A percentile compares a stretch with the other conserved stretches of the same genome.
Evolutionary conservation across 2,113 vertebrate genomes (phyloP).

Genomic region (Leiothrix lutea): DNA sequence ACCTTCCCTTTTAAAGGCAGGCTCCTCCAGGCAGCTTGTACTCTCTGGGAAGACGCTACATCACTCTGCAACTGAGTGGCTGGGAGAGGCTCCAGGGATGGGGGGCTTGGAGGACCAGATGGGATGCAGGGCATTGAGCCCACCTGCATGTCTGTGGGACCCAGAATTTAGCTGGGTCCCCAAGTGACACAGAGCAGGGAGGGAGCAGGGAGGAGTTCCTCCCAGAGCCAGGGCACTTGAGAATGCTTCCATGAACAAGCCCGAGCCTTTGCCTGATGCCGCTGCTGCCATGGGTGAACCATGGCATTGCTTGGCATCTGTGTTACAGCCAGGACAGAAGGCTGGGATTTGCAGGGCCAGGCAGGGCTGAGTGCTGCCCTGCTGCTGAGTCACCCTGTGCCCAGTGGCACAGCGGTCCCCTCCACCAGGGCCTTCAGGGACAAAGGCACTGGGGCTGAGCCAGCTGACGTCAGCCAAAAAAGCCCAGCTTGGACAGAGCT

Average conservation of each 20-base stretch:
- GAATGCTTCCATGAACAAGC: not conserved
- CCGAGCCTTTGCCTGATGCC: not conserved
- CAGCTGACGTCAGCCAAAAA: not conserved
- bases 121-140: rapidly evolving
- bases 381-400: not conserved
- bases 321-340: not conserved
- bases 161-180: not conserved
- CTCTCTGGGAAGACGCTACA: not conserved
- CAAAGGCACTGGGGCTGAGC: not conserved
- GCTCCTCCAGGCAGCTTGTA: not conserved
- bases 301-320: not conserved
- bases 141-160: not conserved
- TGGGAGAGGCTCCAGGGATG: not conserved
- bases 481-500: not conserved
- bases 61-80: not conserved
- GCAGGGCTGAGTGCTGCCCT: not conserved
- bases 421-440: not conserved
- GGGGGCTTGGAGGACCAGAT: not conserved
- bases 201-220: not conserved
- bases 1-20: slow-evolving; percentile 70
- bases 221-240: not conserved
- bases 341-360: not conserved
- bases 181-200: not conserved
- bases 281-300: not conserved
- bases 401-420: not conserved